Evolutionary conservation across 2,797 vertebrate genomes (phyloP).

Genomic region (Danio choprae): DNA sequence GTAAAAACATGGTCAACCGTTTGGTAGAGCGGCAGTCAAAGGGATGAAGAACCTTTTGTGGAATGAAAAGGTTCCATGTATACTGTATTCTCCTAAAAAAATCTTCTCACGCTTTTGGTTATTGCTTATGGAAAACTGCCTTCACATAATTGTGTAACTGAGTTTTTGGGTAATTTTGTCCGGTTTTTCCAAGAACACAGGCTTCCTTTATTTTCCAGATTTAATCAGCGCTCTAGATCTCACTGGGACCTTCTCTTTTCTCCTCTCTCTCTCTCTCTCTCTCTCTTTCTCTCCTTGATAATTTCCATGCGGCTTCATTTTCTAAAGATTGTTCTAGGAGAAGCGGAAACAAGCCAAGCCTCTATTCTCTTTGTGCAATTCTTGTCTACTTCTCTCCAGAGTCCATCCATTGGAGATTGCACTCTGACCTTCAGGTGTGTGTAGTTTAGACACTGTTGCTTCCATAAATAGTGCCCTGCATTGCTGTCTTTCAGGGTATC

Average conservation of each 20-base stretch:
- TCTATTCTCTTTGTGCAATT: background rate
- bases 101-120: background rate
- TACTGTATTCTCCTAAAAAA: background rate
- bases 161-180: slow-evolving; percentile 13
- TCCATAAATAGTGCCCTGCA: slow-evolving; percentile 10
- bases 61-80: too few species aligned
- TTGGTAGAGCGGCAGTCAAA: too few species aligned
- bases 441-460: slow-evolving; percentile 21
- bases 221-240: slow-evolving; percentile 42
- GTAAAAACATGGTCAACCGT: too few species aligned
- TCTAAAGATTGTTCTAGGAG: background rate
- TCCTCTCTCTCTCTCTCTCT: slow-evolving; percentile 20
- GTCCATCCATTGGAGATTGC: background rate
- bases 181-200: slow-evolving; percentile 20
- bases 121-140: background rate
- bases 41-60: too few species aligned
- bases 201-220: slow-evolving; percentile 16
- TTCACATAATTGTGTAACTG: slow-evolving; percentile 11
- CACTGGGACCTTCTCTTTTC: background rate
- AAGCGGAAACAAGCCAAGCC: background rate
- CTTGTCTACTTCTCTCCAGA: background rate
- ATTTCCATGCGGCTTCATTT: slow-evolving; percentile 8
- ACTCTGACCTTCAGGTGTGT: background rate
- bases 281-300: background rate
- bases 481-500: slow-evolving; percentile 2